Conservation (phyloP, 1,140 invertebrate genomes). For the Apis mellifera region Amel_HAv3.1 CM009936.2:14164001-14164500, state of each 20-base stretch:
- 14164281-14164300: slow-evolving; percentile 5
- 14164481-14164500: too few species aligned
- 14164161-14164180: neutral
- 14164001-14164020: neutral
- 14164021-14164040: neutral
- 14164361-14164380: neutral
- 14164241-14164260: slow-evolving; percentile 1
- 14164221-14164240: neutral
- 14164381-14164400: neutral
- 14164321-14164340: neutral
- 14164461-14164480: too few species aligned
- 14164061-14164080: neutral
- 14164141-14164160: too few species aligned
- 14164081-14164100: neutral
- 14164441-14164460: neutral
- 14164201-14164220: neutral
- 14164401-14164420: neutral
- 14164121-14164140: too few species aligned
- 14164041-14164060: neutral
- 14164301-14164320: neutral
- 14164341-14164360: slow-evolving; percentile 7
- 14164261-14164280: neutral
- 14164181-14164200: neutral
- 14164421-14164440: too few species aligned
- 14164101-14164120: neutral